Evolutionary conservation across 1,140 invertebrate genomes (phyloP).

Genomic region (Tribolium castaneum): DNA sequence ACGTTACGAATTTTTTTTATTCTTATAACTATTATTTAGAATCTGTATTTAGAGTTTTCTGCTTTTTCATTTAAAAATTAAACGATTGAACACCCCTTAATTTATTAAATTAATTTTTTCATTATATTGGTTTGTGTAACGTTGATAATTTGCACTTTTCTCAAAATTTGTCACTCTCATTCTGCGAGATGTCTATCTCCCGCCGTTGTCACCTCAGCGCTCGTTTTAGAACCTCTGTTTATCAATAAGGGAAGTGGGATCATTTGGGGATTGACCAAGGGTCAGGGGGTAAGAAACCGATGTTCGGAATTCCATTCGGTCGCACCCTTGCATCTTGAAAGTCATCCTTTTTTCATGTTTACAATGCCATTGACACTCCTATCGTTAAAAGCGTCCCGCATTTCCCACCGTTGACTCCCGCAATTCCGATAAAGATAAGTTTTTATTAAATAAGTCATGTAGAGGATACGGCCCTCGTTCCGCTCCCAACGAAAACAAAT

Average conservation of each 20-base stretch:
- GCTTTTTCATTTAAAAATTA: too few relatives aligned
- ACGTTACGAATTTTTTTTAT: too few relatives aligned
- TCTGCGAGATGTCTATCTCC: background rate
- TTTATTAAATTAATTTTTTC: background rate
- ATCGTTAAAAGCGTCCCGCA: conserved; percentile 3
- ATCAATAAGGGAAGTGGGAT: conserved; percentile 53
- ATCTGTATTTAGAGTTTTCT: too few relatives aligned
- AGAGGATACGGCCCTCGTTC: background rate
- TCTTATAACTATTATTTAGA: too few relatives aligned
- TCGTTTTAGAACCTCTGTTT: conserved; percentile 35
- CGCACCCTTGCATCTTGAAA: conserved; percentile 53
- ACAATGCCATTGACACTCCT: conserved; percentile 56
- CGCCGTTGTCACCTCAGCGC: background rate
- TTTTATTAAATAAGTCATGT: conserved; percentile 38
- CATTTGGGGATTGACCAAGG: conserved; percentile 54
- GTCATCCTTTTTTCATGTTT: conserved; percentile 54
- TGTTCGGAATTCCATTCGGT: conserved; percentile 55
- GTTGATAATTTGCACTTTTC: background rate
- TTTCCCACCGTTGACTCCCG: conserved; percentile 7
- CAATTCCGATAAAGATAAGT: conserved; percentile 23
- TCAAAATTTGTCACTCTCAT: background rate
- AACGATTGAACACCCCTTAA: background rate
- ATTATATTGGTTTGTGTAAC: too few relatives aligned
- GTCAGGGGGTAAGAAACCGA: conserved; percentile 55
- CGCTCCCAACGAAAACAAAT: conserved; percentile 47